These are phyloP conservation scores for Vipera latastei DNA, from an alignment of 2,797 vertebrate genomes.

Conservation along the genomic window DNA sequence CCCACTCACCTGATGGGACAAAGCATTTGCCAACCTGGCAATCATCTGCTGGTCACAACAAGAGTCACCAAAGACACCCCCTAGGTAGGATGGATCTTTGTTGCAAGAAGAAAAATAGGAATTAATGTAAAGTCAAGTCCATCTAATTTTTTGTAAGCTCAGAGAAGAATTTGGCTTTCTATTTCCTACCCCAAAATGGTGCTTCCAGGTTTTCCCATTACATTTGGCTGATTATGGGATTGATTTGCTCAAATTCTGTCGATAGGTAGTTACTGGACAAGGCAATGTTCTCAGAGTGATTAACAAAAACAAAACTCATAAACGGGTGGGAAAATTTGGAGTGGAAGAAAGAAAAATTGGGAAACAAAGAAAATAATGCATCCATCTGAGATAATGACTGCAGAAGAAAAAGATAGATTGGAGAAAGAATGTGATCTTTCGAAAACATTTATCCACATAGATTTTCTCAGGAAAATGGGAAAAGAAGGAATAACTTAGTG, in stretches of 20 bases:
- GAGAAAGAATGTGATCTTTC: no score
- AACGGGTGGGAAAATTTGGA: not conserved
- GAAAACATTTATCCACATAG: no score
- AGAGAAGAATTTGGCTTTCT: no score
- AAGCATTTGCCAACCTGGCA: conserved; percentile 91
- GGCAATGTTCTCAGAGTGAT: not conserved
- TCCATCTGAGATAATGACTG: not conserved
- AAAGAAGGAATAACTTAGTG: no score
- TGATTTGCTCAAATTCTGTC: not conserved
- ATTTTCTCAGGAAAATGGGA: no score
- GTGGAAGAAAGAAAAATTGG: not conserved
- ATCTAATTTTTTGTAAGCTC: not conserved
- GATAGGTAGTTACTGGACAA: not conserved
- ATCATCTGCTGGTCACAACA: conserved; percentile 97
- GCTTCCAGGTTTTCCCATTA: not conserved
- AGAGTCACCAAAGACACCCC: conserved; percentile 93
- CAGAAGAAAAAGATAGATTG: not conserved
- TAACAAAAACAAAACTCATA: not conserved
- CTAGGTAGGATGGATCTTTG: conserved; percentile 90
- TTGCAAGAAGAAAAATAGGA: conserved; percentile 75
- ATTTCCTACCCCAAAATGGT: not conserved
- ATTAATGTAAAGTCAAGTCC: conserved; percentile 45
- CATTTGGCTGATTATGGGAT: not conserved
- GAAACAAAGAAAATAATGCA: not conserved
- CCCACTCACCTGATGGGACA: conserved; percentile 92